A percentile compares a stretch with the other conserved stretches of the same genome.
These are phyloP conservation scores for Ormia ochracea DNA, from an alignment of 2,888 invertebrate species.

Conservation along the genomic window DNA sequence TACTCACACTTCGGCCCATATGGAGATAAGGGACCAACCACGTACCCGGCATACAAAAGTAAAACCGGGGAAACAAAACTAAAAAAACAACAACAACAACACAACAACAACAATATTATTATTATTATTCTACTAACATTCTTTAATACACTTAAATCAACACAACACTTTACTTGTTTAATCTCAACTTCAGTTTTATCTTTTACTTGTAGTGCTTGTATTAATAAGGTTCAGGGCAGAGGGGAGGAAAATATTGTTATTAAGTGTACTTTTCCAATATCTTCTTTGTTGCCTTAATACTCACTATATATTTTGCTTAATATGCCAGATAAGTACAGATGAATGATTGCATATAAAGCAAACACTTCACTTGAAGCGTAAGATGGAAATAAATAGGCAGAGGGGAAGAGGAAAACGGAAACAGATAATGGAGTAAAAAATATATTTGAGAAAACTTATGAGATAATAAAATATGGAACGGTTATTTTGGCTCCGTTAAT, in stretches of 20 bases:
- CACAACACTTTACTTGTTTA: neutral
- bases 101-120: too few species aligned
- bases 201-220: neutral
- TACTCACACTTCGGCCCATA: neutral
- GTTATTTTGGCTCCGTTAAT: too few species aligned
- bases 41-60: too few species aligned
- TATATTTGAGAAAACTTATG: neutral
- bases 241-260: neutral
- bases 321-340: slow-evolving; percentile 8
- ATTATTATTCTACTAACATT: neutral
- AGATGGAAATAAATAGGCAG: neutral
- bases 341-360: neutral
- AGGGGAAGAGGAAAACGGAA: neutral
- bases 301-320: neutral
- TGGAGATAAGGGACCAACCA: neutral
- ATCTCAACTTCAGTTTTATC: neutral
- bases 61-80: too few species aligned
- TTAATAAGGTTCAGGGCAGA: neutral
- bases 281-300: neutral
- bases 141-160: neutral
- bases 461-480: too few species aligned
- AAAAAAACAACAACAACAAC: too few species aligned
- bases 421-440: neutral
- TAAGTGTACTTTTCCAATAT: neutral
- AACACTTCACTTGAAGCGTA: neutral